phyloP scores from a whole-genome alignment of 2,797 vertebrate genomes.

The Lacerta viridis region DNA sequence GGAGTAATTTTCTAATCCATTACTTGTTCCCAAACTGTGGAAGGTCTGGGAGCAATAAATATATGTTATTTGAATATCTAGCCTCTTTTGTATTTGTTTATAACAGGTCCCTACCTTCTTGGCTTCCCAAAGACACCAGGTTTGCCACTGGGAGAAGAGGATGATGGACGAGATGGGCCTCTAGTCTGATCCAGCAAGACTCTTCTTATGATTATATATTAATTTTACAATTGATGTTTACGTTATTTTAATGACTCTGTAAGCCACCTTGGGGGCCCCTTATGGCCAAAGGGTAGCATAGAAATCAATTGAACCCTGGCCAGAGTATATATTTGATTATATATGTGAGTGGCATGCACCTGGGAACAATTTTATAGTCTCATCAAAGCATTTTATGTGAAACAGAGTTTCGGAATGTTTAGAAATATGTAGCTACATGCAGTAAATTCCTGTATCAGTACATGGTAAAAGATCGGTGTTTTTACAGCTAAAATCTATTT shows the following conservation, averaged over 20 bases:
- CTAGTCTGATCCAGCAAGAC: too few relatives aligned
- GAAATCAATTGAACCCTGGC: constrained; percentile 24
- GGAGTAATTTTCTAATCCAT: too few relatives aligned
- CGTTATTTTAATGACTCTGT: not conserved
- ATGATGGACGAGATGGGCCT: too few relatives aligned
- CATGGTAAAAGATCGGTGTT: not conserved
- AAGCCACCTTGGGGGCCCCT: not conserved
- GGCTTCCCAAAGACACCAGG: too few relatives aligned
- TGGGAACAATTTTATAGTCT: constrained; percentile 44
- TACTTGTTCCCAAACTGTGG: too few relatives aligned
- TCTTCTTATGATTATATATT: too few relatives aligned
- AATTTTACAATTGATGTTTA: not conserved
- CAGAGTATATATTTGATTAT: not conserved
- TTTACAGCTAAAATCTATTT: not conserved
- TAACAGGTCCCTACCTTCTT: too few relatives aligned
- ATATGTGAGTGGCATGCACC: constrained; percentile 43
- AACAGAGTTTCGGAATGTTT: constrained; percentile 44
- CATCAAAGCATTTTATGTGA: constrained; percentile 42
- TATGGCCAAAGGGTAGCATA: not conserved
- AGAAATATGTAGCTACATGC: constrained; percentile 36
- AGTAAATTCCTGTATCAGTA: constrained; percentile 31
- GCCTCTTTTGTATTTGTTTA: too few relatives aligned
- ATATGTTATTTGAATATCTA: too few relatives aligned
- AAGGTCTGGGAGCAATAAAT: too few relatives aligned
- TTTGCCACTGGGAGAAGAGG: too few relatives aligned